Evolutionary conservation across 2,888 invertebrate genomes (phyloP), one percentile per base, ranked within the genome.

Genomic region (Leptinotarsa tumamoca): DNA sequence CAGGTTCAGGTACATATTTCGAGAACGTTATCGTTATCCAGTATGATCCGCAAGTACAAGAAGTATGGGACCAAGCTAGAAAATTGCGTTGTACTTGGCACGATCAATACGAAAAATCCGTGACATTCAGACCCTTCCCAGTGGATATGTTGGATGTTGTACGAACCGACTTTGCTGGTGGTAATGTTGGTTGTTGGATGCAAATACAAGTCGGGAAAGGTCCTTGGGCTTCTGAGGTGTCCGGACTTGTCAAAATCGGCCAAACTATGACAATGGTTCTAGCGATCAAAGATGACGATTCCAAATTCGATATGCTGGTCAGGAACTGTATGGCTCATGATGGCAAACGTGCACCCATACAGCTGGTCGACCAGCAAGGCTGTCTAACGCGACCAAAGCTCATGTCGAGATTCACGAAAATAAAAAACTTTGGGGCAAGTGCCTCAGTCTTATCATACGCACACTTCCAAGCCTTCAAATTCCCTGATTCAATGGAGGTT

Each of bases 101-200:
- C 86, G 97, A 97, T 87, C 95, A 97, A 83, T 97, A 97, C 84
- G 97, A 98, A 89, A 98, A 98, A 86, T 96, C 97, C 5, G 97
- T 97, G 0, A 97, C 97, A 0, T 97, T 97, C 90, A 90, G 97
- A 72, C 97, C 97, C 0, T 97, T 97, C 92, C 96, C 97, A 0
- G 97, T 98, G 1, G 97, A 97, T 86, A 97, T 97, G 96, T 86
- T 97, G 72, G 97, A 97, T 87, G 97, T 97, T 4, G 96, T 97
- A n/a, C 90, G 96, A 71, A 97, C 97, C 4, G 97, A 97, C 84
- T 98, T 98, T 82, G 96, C 97, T 75, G 97, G 97, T 0, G 97
- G 98, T 84, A 98, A 98, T 85, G 96, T 97, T 3, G 97, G 97
- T 21, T 97, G 97, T 89, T 98, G 97, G 97, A 97, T 98, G 97